Evolutionary conservation across 2,797 vertebrate species (phyloP).

Genomic region (Pelochelys cantorii): DNA sequence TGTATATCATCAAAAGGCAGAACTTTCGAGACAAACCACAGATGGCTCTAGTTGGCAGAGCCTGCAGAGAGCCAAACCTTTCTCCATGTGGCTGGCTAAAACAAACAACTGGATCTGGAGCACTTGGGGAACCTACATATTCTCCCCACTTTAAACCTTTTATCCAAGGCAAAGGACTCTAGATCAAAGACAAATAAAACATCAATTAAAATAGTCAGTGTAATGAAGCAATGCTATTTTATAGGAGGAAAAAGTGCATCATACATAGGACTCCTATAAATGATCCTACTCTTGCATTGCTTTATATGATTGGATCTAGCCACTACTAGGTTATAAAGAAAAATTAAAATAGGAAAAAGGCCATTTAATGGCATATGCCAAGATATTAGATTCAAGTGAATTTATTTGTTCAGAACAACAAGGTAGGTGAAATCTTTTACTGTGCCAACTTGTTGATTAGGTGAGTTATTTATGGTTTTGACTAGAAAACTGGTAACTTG

Average conservation of each 20-base stretch:
- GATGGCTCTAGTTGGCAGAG: constrained; percentile 94
- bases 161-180: constrained; percentile 98
- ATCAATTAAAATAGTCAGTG: not conserved
- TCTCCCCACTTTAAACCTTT: constrained; percentile 98
- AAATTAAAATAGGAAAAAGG: not conserved
- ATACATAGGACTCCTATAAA: not conserved
- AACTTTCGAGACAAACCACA: constrained; percentile 95
- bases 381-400: not conserved
- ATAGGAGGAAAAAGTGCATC: not conserved
- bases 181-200: constrained; percentile 30
- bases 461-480: not conserved
- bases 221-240: not conserved
- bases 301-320: not conserved
- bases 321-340: not conserved
- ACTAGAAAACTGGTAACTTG: not conserved
- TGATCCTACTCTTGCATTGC: not conserved
- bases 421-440: not conserved
- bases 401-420: not conserved
- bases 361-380: not conserved
- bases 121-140: constrained; percentile 95
- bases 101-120: constrained; percentile 95
- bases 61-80: constrained; percentile 92
- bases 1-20: constrained; percentile 99
- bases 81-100: constrained; percentile 98
- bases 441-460: not conserved